Evolutionary conservation across 2,888 invertebrate species (phyloP).

Genomic region (Dastarcus helophoroides): DNA sequence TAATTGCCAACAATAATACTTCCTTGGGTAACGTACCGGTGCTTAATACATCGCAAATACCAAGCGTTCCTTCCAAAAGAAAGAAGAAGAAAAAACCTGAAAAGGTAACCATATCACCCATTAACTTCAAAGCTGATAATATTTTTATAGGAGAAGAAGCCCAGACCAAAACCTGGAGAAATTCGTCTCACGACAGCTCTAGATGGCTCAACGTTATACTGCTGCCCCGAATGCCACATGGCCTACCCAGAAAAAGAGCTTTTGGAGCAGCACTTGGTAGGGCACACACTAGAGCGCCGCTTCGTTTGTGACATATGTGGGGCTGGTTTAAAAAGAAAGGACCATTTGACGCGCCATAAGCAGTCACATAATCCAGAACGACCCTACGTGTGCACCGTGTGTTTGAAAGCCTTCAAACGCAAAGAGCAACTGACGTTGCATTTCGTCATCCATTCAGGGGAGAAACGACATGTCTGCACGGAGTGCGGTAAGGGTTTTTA

Average conservation of each 20-base stretch:
- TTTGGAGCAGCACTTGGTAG: slow-evolving; percentile 75
- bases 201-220: slow-evolving; percentile 75
- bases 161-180: slow-evolving; percentile 70
- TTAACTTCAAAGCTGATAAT: no score
- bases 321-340: slow-evolving; percentile 76
- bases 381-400: slow-evolving; percentile 82
- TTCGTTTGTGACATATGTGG: slow-evolving; percentile 86
- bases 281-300: slow-evolving; percentile 72
- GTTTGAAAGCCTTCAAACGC: slow-evolving; percentile 77
- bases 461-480: slow-evolving; percentile 75
- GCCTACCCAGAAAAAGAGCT: slow-evolving; percentile 77
- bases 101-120: no score
- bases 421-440: slow-evolving; percentile 82
- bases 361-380: slow-evolving; percentile 81
- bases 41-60: slow-evolving; percentile 32
- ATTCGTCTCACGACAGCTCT: slow-evolving; percentile 67
- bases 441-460: slow-evolving; percentile 83
- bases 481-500: slow-evolving; percentile 87
- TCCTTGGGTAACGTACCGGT: slow-evolving; percentile 38
- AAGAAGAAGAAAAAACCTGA: slow-evolving; percentile 69
- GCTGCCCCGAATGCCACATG: slow-evolving; percentile 84
- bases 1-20: no score
- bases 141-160: slow-evolving; percentile 74
- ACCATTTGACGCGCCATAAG: slow-evolving; percentile 77
- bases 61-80: slow-evolving; percentile 51